These are phyloP conservation scores for Leptura quadrifasciata DNA, from an alignment of 2,888 invertebrate genomes.

Conservation along the genomic window DNA sequence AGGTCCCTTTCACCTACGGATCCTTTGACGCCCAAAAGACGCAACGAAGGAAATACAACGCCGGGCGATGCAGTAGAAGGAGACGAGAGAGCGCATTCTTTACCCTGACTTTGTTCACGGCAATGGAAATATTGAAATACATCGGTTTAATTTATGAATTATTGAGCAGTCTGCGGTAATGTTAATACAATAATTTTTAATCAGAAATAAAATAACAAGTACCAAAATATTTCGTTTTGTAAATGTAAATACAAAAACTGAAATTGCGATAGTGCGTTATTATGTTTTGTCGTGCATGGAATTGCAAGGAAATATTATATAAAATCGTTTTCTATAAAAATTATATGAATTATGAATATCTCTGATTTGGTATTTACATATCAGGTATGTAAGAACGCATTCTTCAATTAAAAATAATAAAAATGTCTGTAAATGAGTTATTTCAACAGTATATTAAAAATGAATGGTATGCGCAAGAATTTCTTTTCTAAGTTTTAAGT, in stretches of 20 bases:
- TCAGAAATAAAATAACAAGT: not conserved
- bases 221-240: not conserved
- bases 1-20: conserved; percentile 7
- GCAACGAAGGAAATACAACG: not conserved
- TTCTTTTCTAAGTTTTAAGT: not conserved
- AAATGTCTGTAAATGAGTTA: not conserved
- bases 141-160: not conserved
- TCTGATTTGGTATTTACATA: not conserved
- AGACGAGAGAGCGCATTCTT: not conserved
- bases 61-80: not conserved
- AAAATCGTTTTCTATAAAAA: not conserved
- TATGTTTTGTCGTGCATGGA: not conserved
- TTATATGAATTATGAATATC: not conserved
- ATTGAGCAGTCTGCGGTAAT: not conserved
- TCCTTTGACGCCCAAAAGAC: conserved; percentile 7
- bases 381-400: not conserved
- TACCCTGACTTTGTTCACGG: conserved; percentile 2
- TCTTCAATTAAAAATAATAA: not conserved
- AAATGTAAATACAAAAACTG: not conserved
- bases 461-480: not conserved
- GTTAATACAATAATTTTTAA: not conserved
- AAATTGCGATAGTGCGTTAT: not conserved
- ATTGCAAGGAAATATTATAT: not conserved
- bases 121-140: conserved; percentile 4
- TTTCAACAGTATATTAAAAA: not conserved